Conservation (phyloP, 2,888 invertebrate species). For the Lepidochrysops patricia region DNA sequence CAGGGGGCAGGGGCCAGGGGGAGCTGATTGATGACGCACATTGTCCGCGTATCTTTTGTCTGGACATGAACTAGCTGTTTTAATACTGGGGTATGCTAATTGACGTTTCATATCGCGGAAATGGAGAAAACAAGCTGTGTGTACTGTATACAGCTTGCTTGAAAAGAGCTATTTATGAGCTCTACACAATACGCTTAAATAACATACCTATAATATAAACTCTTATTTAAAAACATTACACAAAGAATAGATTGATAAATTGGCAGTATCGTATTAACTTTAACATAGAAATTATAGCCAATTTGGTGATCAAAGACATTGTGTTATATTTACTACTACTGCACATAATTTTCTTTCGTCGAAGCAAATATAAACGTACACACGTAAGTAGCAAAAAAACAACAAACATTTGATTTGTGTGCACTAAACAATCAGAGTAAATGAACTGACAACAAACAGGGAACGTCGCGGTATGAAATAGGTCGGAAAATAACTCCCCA, state of each 20-base stretch:
- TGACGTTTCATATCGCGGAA: not conserved
- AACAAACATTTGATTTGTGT: not conserved
- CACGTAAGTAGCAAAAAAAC: not conserved
- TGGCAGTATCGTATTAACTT: too few relatives aligned
- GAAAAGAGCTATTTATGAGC: too few relatives aligned
- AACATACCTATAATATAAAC: too few relatives aligned
- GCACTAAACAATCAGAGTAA: slow-evolving; percentile 34
- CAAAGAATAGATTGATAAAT: too few relatives aligned
- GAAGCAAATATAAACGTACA: too few relatives aligned
- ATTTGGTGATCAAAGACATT: too few relatives aligned
- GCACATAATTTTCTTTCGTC: too few relatives aligned
- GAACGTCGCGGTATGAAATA: slow-evolving; percentile 54
- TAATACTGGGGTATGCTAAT: slow-evolving; percentile 28
- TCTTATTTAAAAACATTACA: too few relatives aligned
- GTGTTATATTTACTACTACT: too few relatives aligned
- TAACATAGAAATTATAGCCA: too few relatives aligned
- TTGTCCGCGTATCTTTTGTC: slow-evolving; percentile 59
- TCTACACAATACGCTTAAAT: too few relatives aligned
- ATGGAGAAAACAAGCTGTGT: not conserved
- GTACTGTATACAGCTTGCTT: not conserved
- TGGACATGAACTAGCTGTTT: slow-evolving; percentile 44
- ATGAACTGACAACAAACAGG: slow-evolving; percentile 64
- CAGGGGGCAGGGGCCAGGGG: slow-evolving; percentile 28
- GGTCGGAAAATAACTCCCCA: slow-evolving; percentile 69
- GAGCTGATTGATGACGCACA: slow-evolving; percentile 62